Conservation (phyloP, 2,888 invertebrate genomes). For the Lithophane ornitopus region DNA sequence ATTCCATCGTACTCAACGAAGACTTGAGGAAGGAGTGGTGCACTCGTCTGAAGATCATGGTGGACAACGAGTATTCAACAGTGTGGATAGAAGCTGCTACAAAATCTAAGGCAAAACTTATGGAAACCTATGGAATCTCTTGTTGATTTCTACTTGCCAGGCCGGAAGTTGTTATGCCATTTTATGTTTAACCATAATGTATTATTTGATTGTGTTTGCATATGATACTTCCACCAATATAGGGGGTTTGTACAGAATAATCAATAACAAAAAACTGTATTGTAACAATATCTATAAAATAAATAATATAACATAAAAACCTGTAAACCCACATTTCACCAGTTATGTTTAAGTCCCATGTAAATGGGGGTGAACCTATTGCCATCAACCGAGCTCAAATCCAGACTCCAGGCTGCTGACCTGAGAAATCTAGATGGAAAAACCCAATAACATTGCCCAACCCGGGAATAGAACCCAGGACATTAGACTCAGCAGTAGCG, state of each 20-base stretch:
- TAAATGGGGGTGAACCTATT: too few relatives aligned
- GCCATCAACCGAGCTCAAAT: too few relatives aligned
- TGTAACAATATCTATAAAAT: background rate
- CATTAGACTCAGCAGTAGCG: too few relatives aligned
- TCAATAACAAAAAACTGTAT: too few relatives aligned
- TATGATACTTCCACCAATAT: background rate
- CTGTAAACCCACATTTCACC: too few relatives aligned
- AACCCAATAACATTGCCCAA: too few relatives aligned
- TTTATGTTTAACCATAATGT: background rate
- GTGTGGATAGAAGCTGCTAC: conserved; percentile 12
- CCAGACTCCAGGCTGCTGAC: too few relatives aligned
- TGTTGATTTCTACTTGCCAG: background rate
- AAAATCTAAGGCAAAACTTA: conserved; percentile 10
- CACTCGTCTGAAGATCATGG: conserved; percentile 7
- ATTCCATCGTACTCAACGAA: background rate
- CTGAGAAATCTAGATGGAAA: too few relatives aligned
- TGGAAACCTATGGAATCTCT: background rate
- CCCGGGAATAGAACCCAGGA: too few relatives aligned
- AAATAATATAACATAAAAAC: too few relatives aligned
- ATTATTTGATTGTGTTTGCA: background rate
- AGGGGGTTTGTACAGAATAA: too few relatives aligned
- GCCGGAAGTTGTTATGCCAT: background rate
- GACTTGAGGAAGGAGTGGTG: background rate
- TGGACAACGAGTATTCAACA: conserved; percentile 11
- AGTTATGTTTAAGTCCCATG: too few relatives aligned